phyloP scores from a whole-genome alignment of 2,797 vertebrate genomes.

The Bovichtus diacanthus region DNA sequence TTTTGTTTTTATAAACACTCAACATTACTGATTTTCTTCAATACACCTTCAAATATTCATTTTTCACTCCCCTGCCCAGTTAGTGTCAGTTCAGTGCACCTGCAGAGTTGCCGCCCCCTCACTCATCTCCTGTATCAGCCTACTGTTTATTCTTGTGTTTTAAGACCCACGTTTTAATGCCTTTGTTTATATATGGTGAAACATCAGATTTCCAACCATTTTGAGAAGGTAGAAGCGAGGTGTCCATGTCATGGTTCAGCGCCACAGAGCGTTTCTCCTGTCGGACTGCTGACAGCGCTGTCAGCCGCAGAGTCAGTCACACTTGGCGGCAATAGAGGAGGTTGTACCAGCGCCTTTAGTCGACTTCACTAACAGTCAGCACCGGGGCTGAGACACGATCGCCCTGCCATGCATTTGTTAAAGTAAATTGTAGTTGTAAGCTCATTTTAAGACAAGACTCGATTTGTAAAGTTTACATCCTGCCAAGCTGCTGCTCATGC shows the following conservation, averaged over 20 bases:
- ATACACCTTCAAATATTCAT: too few relatives aligned
- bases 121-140: too few relatives aligned
- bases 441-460: background rate
- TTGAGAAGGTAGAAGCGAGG: background rate
- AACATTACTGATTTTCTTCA: background rate
- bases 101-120: too few relatives aligned
- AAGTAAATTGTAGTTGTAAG: background rate
- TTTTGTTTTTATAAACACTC: too few relatives aligned
- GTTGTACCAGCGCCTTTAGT: background rate
- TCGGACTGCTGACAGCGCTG: too few relatives aligned
- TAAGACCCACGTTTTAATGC: too few relatives aligned
- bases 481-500: background rate
- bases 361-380: too few relatives aligned
- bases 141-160: too few relatives aligned
- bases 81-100: background rate
- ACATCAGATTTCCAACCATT: constrained; percentile 1
- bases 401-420: too few relatives aligned
- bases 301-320: background rate
- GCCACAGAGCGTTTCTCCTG: background rate
- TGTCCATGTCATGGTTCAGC: background rate
- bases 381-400: too few relatives aligned
- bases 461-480: background rate
- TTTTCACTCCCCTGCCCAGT: background rate
- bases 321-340: background rate
- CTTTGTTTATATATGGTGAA: background rate